phyloP scores from a whole-genome alignment of 53 echinoderm and acorn worm species.

The Paelopatides confundens region DNA sequence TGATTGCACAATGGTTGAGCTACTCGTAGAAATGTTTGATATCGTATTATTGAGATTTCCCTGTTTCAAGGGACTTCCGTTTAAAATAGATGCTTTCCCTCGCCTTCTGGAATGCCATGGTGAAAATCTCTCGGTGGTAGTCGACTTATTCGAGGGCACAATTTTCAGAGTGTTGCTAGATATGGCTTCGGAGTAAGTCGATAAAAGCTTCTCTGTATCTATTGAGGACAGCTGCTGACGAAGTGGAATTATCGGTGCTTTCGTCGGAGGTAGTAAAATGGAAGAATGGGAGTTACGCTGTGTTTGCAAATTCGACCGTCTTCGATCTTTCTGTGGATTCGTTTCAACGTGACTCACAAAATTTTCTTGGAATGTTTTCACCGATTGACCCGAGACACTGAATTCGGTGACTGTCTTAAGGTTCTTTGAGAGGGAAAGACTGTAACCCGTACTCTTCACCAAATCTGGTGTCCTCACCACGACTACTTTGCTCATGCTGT shows the following conservation, averaged over 20 bases:
- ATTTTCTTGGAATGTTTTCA: conserved; percentile 30
- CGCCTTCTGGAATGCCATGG: neutral
- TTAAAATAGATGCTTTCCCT: neutral
- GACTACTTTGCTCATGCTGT: conserved; percentile 7
- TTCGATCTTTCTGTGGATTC: no score
- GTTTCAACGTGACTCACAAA: neutral
- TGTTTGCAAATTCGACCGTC: no score
- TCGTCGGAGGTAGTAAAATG: neutral
- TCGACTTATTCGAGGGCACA: neutral
- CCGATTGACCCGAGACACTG: neutral
- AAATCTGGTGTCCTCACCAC: conserved; percentile 52
- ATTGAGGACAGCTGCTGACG: neutral
- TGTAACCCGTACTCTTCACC: conserved; percentile 24
- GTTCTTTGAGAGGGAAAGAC: conserved; percentile 3
- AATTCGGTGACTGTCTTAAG: conserved; percentile 10
- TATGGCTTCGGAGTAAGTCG: neutral
- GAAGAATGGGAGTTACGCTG: neutral
- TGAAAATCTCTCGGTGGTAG: neutral
- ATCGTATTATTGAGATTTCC: no score
- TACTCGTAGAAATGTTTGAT: neutral
- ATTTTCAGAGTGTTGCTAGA: neutral
- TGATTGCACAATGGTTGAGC: neutral
- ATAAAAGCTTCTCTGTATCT: neutral
- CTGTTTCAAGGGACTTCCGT: neutral
- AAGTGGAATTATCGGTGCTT: neutral